Evolutionary conservation across 2,888 invertebrate genomes (phyloP).

Genomic region (Salticus scenicus): DNA sequence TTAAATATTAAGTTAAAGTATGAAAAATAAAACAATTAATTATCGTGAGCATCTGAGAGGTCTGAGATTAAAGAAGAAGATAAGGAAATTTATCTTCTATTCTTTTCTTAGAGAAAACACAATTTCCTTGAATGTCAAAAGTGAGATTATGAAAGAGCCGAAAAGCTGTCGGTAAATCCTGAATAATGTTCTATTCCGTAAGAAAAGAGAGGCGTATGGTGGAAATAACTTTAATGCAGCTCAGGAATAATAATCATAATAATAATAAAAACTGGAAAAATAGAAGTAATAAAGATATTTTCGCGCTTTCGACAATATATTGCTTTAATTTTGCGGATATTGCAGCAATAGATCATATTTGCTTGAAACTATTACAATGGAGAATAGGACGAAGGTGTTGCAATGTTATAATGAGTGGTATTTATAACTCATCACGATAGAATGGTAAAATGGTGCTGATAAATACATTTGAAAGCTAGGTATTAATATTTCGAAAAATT

Average conservation of each 20-base stretch:
- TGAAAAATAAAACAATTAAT: too few relatives aligned
- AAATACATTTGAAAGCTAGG: too few relatives aligned
- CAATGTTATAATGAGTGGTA: too few relatives aligned
- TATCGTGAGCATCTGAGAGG: too few relatives aligned
- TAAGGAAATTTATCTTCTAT: too few relatives aligned
- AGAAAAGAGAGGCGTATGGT: not conserved
- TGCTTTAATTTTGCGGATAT: slow-evolving; percentile 8
- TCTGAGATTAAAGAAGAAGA: too few relatives aligned
- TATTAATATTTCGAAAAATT: too few relatives aligned
- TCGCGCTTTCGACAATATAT: not conserved
- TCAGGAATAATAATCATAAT: not conserved
- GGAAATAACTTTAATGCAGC: not conserved
- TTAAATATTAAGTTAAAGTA: too few relatives aligned
- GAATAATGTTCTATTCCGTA: not conserved
- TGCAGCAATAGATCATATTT: not conserved
- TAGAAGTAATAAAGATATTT: not conserved
- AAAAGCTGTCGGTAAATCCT: not conserved
- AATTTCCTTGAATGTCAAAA: too few relatives aligned
- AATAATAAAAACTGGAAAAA: not conserved
- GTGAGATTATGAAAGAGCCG: not conserved
- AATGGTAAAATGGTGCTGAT: too few relatives aligned
- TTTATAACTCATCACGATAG: too few relatives aligned
- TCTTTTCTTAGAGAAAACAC: too few relatives aligned
- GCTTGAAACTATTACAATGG: not conserved
- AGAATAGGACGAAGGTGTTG: not conserved